Conservation (phyloP, 2,113 vertebrate genomes). For the Peromyscus californicus region DNA sequence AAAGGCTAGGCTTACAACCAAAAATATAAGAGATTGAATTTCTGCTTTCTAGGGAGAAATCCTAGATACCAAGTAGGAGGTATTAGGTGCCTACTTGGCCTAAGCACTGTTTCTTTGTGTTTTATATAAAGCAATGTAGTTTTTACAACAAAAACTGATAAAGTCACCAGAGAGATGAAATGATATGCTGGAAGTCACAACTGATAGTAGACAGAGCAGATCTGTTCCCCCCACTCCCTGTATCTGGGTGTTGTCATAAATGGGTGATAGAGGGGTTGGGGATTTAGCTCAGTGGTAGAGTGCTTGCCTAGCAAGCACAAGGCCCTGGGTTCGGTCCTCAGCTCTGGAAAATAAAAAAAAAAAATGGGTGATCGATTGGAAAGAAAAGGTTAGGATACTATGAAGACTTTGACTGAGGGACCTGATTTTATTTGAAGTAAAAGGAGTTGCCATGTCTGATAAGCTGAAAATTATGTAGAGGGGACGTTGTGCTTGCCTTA, state of each 20-base stretch:
- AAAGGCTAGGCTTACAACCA: no score
- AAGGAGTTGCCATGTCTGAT: neutral
- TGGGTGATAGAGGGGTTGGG: neutral
- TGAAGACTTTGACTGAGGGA: neutral
- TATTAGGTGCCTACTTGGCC: neutral
- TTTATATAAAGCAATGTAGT: neutral
- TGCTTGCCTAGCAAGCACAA: no score
- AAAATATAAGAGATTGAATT: neutral
- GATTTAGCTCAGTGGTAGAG: no score
- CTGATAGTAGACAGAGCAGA: neutral
- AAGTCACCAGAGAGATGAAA: neutral
- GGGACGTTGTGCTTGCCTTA: neutral
- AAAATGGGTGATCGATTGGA: neutral
- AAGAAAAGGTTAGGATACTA: neutral
- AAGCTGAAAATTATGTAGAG: neutral
- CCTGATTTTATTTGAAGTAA: neutral
- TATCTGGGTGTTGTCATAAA: neutral
- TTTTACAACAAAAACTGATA: neutral
- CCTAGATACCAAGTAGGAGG: neutral
- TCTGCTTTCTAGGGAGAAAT: neutral
- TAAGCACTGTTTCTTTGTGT: neutral
- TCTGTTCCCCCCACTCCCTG: accelerated
- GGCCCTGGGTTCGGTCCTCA: no score
- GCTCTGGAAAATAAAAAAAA: no score
- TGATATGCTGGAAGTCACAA: neutral